Base-by-base conservation (phyloP, 2,888 invertebrate species). In the Fissipunctia ypsillon region DNA sequence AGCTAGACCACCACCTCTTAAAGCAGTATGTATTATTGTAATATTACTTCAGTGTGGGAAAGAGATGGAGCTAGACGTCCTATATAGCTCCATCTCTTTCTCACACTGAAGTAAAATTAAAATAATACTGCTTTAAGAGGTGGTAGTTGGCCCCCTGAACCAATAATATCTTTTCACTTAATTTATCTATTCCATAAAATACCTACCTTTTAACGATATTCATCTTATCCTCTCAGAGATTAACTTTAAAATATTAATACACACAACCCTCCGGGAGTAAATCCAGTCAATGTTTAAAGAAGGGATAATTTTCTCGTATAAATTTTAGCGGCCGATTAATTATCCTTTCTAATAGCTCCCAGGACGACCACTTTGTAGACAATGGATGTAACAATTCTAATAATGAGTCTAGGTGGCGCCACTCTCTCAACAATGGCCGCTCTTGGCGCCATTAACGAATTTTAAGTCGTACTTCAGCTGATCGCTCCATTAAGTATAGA, bases 321-420 rank as follows among this genome's bases (percentile, higher is more conserved):
- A 84, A 87, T 80, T 86, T 80, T 79, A 83, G 43, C 57, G 19
- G n/a, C 54, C 69, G 61, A 86, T 80, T 78, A 78, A 75, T 84
- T 87, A 87, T 86, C 84, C 87, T 84, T 83, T 82, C 78, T 85
- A 89, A 91, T 89, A 81, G 85, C 74, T 83, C 87, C 78, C 84
- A 41, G 69, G 84, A 83, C 87, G 78, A 65, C 74, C 71, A 84
- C 76, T 82, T 77, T 76, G 57, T 69, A 70, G 68, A 87, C 87
- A 87, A 87, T 82, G 67, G 81, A 72, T 75, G 87, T 86, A 87
- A 88, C 87, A 84, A 88, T 89, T 90, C 82, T 76, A 78, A 86
- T 91, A 90, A 92, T 90, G 89, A 88, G 76, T 60, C 84, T 81
- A 84, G 87, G 79, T 84, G 84, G 76, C 75, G 74, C 74, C 66